Base-by-base conservation (phyloP, 2,888 invertebrate genomes). In the Pemphredon lugubris region DNA sequence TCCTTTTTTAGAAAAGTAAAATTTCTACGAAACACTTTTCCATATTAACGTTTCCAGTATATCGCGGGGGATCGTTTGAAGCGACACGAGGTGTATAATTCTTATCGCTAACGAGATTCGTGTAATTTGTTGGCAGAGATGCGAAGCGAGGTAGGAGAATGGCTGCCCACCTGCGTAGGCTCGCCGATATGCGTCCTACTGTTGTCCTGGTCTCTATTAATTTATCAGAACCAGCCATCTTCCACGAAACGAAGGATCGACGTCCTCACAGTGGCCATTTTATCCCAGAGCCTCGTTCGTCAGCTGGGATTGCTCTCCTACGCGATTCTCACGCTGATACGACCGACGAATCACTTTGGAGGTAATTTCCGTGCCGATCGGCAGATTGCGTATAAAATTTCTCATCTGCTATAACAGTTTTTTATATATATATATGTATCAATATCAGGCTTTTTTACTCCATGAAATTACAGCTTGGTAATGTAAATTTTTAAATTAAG, bases 161-260 rank as follows among this genome's bases (percentile, higher is more conserved):
- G 90, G 90, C 83, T 90, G 81, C 90, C 90, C 81, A 90, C 90
- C 73, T 90, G 90, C 80, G 90, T 90, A 69, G 90, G 89, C 77
- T 90, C 90, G 64, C 91, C 91, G 64, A 85, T 91, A 73, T 88
- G 89, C 80, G 86, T 90, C 69, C 89, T 90, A 37, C 83, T 90
- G 66, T 83, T 91, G 44, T 89, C 89, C 48, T 90, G 90, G 90
- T 89, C 89, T 16, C 86, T 91, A 57, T 87, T 91, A 79, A 90
- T 91, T 63, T 90, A 91, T 80, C 91, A 91, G 85, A 90, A 90
- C 60, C 90, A 91, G 69, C 86, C 88, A 26, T 83, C 87, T 16
- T 83, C 86, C 48, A 73, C 83, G 66, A 88, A 91, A 87, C 83
- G 91, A 34, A 90, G 90, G 47, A 89, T 91, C 75, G 92, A 92